Evolutionary conservation across 2,888 invertebrate species (phyloP).

Genomic region (Chrysomela aeneicollis): DNA sequence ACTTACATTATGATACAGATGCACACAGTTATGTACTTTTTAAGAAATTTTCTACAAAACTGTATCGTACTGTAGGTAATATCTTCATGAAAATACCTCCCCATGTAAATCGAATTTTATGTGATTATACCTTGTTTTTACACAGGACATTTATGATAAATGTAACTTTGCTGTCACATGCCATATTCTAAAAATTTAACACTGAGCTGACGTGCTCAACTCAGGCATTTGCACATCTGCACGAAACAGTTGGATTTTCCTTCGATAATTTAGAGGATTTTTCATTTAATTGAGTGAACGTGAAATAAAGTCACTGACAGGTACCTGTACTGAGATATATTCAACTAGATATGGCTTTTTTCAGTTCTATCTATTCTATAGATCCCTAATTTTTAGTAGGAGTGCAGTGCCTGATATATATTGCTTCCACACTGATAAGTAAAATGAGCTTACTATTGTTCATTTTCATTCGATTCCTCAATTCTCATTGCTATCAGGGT

Average conservation of each 20-base stretch:
- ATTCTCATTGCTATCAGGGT: constrained; percentile 9
- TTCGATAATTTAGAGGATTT: no score
- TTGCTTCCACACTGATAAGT: constrained; percentile 60
- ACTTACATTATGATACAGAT: constrained; percentile 26
- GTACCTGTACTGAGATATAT: constrained; percentile 45
- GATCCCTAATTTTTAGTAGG: background rate
- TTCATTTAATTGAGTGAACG: constrained; percentile 36
- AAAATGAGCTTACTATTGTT: constrained; percentile 59
- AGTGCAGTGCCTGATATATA: constrained; percentile 46
- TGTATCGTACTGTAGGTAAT: constrained; percentile 28
- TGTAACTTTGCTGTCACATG: constrained; percentile 55
- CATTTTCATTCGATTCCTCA: constrained; percentile 39
- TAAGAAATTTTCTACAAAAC: constrained; percentile 1
- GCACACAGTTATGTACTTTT: constrained; percentile 16
- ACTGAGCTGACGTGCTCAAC: constrained; percentile 43
- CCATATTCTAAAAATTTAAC: constrained; percentile 51
- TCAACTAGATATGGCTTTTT: constrained; percentile 48
- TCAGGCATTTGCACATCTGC: constrained; percentile 7
- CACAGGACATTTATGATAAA: constrained; percentile 47
- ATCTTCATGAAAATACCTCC: constrained; percentile 27
- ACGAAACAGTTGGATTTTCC: background rate
- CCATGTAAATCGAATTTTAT: constrained; percentile 17
- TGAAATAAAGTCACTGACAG: background rate
- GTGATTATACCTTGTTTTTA: constrained; percentile 45
- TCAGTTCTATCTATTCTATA: no score